These are phyloP conservation scores for Ageneiosus marmoratus DNA, from an alignment of 2,113 vertebrate genomes.

Conservation along the genomic window DNA sequence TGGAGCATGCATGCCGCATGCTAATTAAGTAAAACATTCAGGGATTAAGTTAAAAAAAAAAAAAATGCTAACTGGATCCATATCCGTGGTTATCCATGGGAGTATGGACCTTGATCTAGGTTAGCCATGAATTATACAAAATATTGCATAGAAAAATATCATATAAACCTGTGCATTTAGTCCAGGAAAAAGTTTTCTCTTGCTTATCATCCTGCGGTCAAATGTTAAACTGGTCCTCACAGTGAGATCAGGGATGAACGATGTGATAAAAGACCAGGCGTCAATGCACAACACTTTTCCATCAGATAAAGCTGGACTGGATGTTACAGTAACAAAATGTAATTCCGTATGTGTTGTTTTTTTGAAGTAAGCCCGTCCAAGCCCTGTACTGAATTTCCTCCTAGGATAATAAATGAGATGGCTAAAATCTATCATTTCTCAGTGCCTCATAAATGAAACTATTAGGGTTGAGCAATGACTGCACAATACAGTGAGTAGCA, in stretches of 20 bases:
- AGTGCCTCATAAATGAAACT: too few relatives aligned
- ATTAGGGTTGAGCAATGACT: too few relatives aligned
- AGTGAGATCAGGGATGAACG: not conserved
- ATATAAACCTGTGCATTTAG: not conserved
- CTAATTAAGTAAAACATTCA: not conserved
- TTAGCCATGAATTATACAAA: conserved; percentile 1
- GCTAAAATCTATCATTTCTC: not conserved
- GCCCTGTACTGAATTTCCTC: not conserved
- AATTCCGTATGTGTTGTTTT: not conserved
- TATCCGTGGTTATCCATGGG: not conserved
- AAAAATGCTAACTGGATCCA: not conserved
- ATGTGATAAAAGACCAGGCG: not conserved
- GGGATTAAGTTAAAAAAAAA: not conserved
- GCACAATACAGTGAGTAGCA: too few relatives aligned
- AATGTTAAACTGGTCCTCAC: not conserved
- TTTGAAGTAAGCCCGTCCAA: not conserved
- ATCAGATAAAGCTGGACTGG: not conserved
- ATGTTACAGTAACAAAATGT: not conserved
- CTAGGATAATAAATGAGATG: not conserved
- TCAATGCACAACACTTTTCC: not conserved
- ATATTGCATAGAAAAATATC: not conserved
- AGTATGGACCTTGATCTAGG: not conserved
- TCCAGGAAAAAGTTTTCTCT: not conserved
- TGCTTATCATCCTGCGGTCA: not conserved
- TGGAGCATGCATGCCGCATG: conserved; percentile 4